Base-by-base conservation (phyloP, 2,888 invertebrate genomes). In the Cetonia aurata region DNA sequence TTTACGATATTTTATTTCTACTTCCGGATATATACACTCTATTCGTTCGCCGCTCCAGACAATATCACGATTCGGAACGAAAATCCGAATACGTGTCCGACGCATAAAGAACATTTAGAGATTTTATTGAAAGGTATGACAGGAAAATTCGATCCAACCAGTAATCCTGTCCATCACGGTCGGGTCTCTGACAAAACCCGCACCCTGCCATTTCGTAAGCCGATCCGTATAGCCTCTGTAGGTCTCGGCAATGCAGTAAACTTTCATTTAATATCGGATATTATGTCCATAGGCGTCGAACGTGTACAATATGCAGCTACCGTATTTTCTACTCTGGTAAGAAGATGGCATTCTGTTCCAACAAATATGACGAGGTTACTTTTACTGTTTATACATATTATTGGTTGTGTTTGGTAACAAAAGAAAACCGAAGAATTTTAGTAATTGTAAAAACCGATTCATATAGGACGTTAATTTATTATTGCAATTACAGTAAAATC, bases 251-350 rank as follows among this genome's bases (percentile, higher is more conserved):
- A 76, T 80, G 80, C 80, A 82, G 82, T 84, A 84, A 84, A 84
- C 80, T 83, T 80, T 83, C 83, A 82, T 84, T 83, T 81, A 80
- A 77, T 78, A 80, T 79, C 78, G 80, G 80, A 81, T 83, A 82
- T 82, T 81, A 81, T 81, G 81, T 80, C 81, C 82, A 82, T 83
- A 81, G 82, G 82, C 82, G 80, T 79, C 79, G 82, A 79, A 83
- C 83, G 83, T 83, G 83, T 79, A 75, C 77, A 78, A 72, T 68
- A 62, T 67, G 60, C 55, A 72, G 60, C 57, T 50, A 65, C 15
- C 62, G 50, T 65, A 19, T 52, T 52, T 65, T 33, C 10, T 37
- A 37, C 37, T 52, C 12, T 52, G 15, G 19, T 25, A 17, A 13
- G 52, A 25, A 19, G 6, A 12, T 52, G 15, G 10, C 19, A 9